Percentiles rank a stretch among this genome's conserved stretches.
phyloP scores from a whole-genome alignment of 2,113 vertebrate genomes.

The Hemiprocne comata region DNA sequence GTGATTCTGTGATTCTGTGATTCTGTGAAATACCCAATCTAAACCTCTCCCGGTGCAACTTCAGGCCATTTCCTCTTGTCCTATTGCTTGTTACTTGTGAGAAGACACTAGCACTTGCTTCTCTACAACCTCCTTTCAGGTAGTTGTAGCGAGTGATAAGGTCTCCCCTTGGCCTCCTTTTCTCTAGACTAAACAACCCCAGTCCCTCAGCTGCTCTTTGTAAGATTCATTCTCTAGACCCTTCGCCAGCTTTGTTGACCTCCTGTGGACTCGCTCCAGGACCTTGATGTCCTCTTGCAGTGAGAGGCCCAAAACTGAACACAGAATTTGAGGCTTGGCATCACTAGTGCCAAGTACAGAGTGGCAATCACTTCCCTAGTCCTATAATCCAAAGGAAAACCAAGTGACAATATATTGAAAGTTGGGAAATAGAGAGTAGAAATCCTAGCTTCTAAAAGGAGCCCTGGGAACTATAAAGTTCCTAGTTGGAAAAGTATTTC shows the following conservation, averaged over 20 bases:
- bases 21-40: too few relatives aligned
- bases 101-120: background rate
- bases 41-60: background rate
- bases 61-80: background rate
- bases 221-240: too few relatives aligned
- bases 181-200: too few relatives aligned
- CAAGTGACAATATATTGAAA: background rate
- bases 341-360: background rate
- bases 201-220: too few relatives aligned
- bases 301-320: background rate
- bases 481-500: background rate
- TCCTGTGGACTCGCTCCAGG: background rate
- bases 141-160: too few relatives aligned
- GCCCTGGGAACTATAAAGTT: background rate
- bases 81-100: background rate
- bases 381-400: background rate
- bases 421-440: background rate
- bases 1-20: too few relatives aligned
- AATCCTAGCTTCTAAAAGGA: background rate
- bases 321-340: background rate
- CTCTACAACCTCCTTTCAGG: background rate
- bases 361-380: background rate
- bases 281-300: background rate
- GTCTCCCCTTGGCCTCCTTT: too few relatives aligned
- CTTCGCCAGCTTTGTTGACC: too few relatives aligned